A percentile compares a stretch with the other conserved stretches of the same genome.
Evolutionary conservation across 2,113 vertebrate genomes (phyloP).

Genomic region (Melanerpes formicivorus): DNA sequence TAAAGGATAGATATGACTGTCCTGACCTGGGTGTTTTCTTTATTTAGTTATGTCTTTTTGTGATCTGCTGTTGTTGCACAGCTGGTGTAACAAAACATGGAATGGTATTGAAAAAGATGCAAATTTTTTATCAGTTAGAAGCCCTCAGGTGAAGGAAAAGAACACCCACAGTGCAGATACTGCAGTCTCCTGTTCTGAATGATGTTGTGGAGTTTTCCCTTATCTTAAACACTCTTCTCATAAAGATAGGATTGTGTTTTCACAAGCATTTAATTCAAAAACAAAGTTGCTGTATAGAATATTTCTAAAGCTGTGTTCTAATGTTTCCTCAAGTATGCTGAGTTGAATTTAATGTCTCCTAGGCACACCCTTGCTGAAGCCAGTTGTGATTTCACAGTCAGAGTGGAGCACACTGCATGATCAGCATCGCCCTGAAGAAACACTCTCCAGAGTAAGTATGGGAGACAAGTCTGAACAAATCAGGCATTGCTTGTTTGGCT

Average conservation of each 20-base stretch:
- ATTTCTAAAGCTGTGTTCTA: neutral
- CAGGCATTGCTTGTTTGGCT: neutral
- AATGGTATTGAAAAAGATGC: neutral
- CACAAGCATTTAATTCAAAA: neutral
- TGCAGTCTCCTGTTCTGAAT: neutral
- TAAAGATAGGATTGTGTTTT: neutral
- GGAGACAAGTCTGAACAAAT: neutral
- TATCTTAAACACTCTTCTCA: neutral
- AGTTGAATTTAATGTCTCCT: slow-evolving; percentile 44
- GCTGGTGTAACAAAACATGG: neutral
- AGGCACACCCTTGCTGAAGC: slow-evolving; percentile 74
- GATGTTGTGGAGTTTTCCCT: neutral
- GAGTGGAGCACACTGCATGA: slow-evolving; percentile 75
- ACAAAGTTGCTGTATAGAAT: neutral
- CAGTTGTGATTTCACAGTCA: slow-evolving; percentile 27
- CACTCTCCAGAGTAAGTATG: slow-evolving; percentile 66
- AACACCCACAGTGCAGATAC: neutral
- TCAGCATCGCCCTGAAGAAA: slow-evolving; percentile 58
- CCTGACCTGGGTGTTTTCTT: neutral
- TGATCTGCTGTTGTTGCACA: neutral
- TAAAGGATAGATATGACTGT: neutral
- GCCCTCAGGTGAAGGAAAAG: neutral
- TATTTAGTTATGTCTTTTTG: neutral
- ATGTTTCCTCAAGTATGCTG: neutral
- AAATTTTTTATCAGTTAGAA: neutral